Base-by-base conservation (phyloP, 2,797 vertebrate genomes). In the Crocodylus rhombifer region DNA sequence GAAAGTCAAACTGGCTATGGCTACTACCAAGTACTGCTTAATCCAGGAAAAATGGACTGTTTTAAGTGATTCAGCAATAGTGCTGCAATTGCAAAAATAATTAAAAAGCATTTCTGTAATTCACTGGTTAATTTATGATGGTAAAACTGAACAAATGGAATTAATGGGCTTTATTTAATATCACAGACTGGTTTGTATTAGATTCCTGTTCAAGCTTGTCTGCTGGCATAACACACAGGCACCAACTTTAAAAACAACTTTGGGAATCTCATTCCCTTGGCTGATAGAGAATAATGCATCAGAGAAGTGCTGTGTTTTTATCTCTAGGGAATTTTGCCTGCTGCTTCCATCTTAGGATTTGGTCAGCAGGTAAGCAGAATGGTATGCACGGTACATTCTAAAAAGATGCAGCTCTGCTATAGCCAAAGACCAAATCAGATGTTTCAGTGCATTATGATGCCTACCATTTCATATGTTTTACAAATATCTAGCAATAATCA, bases 61-160 rank as follows among this genome's bases (percentile, higher is more conserved):
- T 89, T 51, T 36, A 84, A 89, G 61, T 81, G 91, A 94, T 36
- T 89, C 77, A 90, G 14, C 83, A 84, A 81, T 83, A 88, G 65
- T n/a, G 73, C 30, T 26, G 6, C 12, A 80, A 92, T 86, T 0
- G 10, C 18, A 89, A 36, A 61, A 95, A 89, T 18, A 91, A 88
- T 80, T 84, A 84, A 91, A 91, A 88, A 55, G 64, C 84, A 63
- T 74, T 93, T 80, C 71, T 77, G 78, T 2, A 0, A 91, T 92
- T 90, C 91, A 82, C 12, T 0, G 1, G 80, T 33, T 69, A 92
- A 93, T 94, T 95, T 86, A 79, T 94, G 82, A 82, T 71, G 89
- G 51, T 80, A 93, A 95, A 90, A 74, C 67, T 77, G 86, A 96
- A 91, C 96, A 97, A 92, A 97, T 95, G 96, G 93, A 76, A 91